These are phyloP conservation scores for Scopus umbretta DNA, from an alignment of 2,113 vertebrate species.

Conservation along the genomic window DNA sequence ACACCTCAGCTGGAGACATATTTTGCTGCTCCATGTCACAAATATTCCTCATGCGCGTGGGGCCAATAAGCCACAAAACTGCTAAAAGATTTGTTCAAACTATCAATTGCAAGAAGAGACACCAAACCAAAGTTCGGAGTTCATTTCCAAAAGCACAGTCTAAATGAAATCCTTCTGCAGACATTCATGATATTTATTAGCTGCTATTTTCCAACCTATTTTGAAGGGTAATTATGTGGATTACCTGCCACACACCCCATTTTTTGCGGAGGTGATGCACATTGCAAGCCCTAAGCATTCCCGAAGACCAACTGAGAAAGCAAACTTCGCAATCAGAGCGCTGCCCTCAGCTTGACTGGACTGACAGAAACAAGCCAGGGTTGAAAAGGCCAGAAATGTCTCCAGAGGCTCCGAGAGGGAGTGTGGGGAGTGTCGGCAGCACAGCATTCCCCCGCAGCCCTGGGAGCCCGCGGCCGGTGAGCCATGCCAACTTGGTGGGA, in stretches of 20 bases:
- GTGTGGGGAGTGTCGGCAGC: not conserved
- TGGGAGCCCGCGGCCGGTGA: not conserved
- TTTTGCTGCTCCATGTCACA: not conserved
- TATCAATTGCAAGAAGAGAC: not conserved
- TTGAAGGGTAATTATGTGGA: not conserved
- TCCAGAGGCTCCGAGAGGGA: not conserved
- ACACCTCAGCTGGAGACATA: not conserved
- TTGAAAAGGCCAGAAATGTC: conserved; percentile 24
- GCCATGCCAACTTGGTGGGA: not conserved
- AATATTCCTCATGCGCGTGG: not conserved
- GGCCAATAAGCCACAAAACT: not conserved
- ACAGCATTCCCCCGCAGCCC: not conserved
- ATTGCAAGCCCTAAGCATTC: not conserved
- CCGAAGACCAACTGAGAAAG: not conserved
- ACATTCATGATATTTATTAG: not conserved
- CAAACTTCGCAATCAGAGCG: not conserved
- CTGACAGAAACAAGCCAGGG: not conserved
- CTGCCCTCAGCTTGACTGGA: not conserved
- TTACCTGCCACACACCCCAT: not conserved
- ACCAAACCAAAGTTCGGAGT: not conserved
- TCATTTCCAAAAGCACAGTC: not conserved
- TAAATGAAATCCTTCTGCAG: conserved; percentile 19
- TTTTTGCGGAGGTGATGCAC: not conserved
- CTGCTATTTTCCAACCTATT: not conserved
- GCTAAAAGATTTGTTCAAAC: not conserved